Base-by-base conservation (phyloP, 92 coral and sea anemone genomes). In the Metridium senile region DNA sequence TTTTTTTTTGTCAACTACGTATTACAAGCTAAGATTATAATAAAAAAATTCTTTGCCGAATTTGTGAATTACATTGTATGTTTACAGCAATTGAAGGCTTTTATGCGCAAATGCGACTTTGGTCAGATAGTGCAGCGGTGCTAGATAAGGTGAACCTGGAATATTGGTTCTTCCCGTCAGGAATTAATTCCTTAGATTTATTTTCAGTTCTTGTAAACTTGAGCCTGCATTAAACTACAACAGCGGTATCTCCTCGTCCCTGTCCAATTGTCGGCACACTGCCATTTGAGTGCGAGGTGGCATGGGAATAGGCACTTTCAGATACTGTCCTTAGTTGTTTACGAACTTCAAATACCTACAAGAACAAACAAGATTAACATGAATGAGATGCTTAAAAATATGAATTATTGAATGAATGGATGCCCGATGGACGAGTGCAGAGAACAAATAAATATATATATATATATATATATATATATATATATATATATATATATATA, bases 331-430 rank as follows among this genome's bases (percentile, higher is more conserved):
- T 69, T 58, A 83, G 66, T 58, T 88, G 88, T 20, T 86, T 86
- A 0, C 86, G 86, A 45, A 88, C 92, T 64, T 88, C 92, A 75
- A 88, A 88, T n/a, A 88, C 92, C 92, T 88, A 11, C 6, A 21
- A 45, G n/a, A n/a, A 21, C 2, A 30, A 32, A 21, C 20, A 54
- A 53, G n/a, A 74, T 66, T 56, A 71, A 9, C 18, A 30, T 57
- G 17, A 29, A 69, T 18, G 23, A 16, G 4, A 17, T 17, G 3
- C 61, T 2, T 22, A 39, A 39, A 11, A 45, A 43, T 21, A 71
- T 20, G 10, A 18, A 13, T 2, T 66, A 33, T 18, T 11, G 33
- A 30, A 39, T 39, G 8, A 39, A 39, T 4, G 11, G 65, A 16
- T 22, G 65, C 65, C 22, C 28, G n/a, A n/a, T n/a, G n/a, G n/a